Conservation (phyloP, 2,888 invertebrate genomes). For the Pheosia tremula region DNA sequence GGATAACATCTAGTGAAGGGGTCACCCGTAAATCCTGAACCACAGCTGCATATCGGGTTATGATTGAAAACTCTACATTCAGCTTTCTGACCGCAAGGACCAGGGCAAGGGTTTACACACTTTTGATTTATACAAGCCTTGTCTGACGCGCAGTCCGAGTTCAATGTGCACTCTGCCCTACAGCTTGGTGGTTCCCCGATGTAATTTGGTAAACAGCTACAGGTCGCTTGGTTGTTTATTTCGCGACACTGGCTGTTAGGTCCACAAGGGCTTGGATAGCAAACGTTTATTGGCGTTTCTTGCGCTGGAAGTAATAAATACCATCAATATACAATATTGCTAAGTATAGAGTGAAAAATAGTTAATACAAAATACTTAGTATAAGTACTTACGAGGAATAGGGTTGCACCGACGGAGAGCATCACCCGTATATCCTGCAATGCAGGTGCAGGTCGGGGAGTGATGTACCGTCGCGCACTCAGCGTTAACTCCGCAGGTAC, state of each 20-base stretch:
- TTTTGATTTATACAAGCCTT: conserved; percentile 88
- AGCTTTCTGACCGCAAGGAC: conserved; percentile 88
- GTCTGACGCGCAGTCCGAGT: conserved; percentile 86
- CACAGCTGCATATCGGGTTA: conserved; percentile 89
- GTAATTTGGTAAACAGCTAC: conserved; percentile 88
- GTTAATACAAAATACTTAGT: conserved; percentile 2
- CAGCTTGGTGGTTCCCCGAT: conserved; percentile 88
- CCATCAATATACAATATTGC: background rate
- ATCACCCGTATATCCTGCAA: conserved; percentile 86
- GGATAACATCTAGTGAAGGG: conserved; percentile 87
- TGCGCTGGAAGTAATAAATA: conserved; percentile 56
- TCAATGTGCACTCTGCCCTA: conserved; percentile 88
- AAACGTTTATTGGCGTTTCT: conserved; percentile 73
- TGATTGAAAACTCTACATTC: conserved; percentile 89
- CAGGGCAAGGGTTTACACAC: conserved; percentile 89
- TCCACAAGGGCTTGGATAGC: conserved; percentile 86
- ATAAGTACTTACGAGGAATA: conserved; percentile 61
- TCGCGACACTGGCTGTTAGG: conserved; percentile 85
- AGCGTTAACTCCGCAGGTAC: conserved; percentile 90
- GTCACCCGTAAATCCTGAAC: conserved; percentile 85
- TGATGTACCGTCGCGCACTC: conserved; percentile 90
- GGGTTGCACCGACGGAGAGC: conserved; percentile 81
- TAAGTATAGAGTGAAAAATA: conserved; percentile 8
- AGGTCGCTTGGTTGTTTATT: conserved; percentile 85
- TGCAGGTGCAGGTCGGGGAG: conserved; percentile 87